A percentile compares a stretch with the other conserved stretches of the same genome.
Conservation (phyloP, 2,888 invertebrate species). For the Operophtera brumata region DNA sequence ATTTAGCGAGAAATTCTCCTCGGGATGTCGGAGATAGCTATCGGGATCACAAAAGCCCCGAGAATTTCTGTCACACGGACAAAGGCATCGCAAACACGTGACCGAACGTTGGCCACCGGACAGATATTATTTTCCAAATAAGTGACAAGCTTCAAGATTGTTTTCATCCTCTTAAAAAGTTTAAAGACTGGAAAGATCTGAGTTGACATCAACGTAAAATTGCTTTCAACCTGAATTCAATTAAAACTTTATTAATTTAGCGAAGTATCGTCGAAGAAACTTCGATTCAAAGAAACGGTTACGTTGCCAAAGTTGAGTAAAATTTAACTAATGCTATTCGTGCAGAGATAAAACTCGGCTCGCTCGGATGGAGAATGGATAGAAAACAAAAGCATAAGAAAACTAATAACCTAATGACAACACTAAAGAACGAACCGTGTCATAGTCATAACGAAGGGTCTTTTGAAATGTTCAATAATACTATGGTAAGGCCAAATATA, state of each 20-base stretch:
- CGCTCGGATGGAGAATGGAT: constrained; percentile 25
- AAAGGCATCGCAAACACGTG: constrained; percentile 52
- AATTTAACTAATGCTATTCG: constrained; percentile 72
- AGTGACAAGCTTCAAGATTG: constrained; percentile 20
- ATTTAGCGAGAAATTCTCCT: constrained; percentile 52
- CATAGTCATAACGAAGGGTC: constrained; percentile 16
- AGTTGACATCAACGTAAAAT: constrained; percentile 61
- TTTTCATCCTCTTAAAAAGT: constrained; percentile 17
- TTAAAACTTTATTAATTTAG: constrained; percentile 79
- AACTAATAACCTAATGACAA: no score
- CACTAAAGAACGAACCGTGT: constrained; percentile 5
- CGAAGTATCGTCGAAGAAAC: constrained; percentile 66
- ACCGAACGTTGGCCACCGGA: constrained; percentile 28
- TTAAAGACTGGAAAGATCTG: constrained; percentile 39
- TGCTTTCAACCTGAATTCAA: constrained; percentile 69
- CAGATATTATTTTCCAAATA: constrained; percentile 25
- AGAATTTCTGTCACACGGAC: constrained; percentile 50
- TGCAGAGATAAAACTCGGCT: constrained; percentile 60
- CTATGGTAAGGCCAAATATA: constrained; percentile 51
- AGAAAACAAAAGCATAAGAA: background rate
- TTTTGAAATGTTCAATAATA: constrained; percentile 24
- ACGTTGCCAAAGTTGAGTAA: constrained; percentile 58
- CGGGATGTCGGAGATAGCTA: constrained; percentile 48
- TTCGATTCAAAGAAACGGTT: constrained; percentile 66
- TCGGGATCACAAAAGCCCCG: constrained; percentile 48